Percentiles rank a stretch among this genome's conserved stretches.
phyloP scores from a whole-genome alignment of 2,888 invertebrate genomes.

The Drosophila glabriapex region DNA sequence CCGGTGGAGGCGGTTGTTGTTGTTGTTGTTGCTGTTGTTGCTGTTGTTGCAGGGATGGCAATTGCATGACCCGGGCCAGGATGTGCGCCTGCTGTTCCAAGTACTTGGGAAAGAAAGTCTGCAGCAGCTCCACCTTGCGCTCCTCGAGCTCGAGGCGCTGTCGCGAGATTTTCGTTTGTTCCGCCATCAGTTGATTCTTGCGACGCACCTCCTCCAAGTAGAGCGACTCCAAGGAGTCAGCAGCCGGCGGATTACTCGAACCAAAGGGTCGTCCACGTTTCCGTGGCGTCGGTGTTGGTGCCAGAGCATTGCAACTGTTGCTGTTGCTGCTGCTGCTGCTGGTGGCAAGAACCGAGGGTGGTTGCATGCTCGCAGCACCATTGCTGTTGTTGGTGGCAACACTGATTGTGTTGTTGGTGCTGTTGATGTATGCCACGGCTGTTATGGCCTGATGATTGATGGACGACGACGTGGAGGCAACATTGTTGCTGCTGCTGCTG shows the following conservation, averaged over 20 bases:
- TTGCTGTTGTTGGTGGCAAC: slow-evolving; percentile 68
- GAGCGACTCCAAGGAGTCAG: slow-evolving; percentile 69
- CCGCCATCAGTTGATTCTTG: slow-evolving; percentile 75
- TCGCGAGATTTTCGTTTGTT: slow-evolving; percentile 78
- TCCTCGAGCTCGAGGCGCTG: slow-evolving; percentile 78
- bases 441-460: slow-evolving; percentile 72
- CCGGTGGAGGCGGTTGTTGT: slow-evolving; percentile 19
- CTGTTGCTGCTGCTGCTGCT: slow-evolving; percentile 1
- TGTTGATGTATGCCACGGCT: slow-evolving; percentile 75
- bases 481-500: slow-evolving; percentile 37
- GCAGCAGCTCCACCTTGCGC: slow-evolving; percentile 77
- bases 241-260: slow-evolving; percentile 52
- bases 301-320: slow-evolving; percentile 13
- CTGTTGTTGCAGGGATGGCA: slow-evolving; percentile 40
- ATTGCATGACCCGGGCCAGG: slow-evolving; percentile 58
- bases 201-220: slow-evolving; percentile 79
- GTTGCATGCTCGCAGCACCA: slow-evolving; percentile 54
- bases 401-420: slow-evolving; percentile 67
- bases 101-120: slow-evolving; percentile 81
- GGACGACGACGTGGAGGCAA: slow-evolving; percentile 41
- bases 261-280: slow-evolving; percentile 74
- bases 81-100: slow-evolving; percentile 78
- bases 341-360: slow-evolving; percentile 27
- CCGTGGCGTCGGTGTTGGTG: slow-evolving; percentile 56
- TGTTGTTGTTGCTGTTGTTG: slow-evolving; percentile 26